These are phyloP conservation scores for Brotula barbata DNA, from an alignment of 2,797 vertebrate genomes.

Conservation along the genomic window DNA sequence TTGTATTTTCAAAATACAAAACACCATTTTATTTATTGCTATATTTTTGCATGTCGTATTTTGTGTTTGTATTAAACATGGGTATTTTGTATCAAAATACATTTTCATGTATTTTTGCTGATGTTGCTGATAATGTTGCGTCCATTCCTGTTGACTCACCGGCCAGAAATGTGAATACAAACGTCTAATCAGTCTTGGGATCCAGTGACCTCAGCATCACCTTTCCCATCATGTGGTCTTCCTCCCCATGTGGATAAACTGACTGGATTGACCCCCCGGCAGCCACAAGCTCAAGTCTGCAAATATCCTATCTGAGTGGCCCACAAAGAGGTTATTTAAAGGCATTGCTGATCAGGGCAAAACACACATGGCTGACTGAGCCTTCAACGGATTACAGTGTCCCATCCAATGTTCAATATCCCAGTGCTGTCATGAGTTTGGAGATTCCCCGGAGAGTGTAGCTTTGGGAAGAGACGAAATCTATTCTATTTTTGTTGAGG, in stretches of 20 bases:
- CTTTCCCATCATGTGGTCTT: constrained; percentile 48
- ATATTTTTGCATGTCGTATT: no score
- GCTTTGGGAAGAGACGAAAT: no score
- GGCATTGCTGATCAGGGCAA: constrained; percentile 37
- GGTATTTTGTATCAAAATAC: no score
- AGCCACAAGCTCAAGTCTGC: constrained; percentile 49
- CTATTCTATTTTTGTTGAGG: no score
- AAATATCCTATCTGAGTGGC: constrained; percentile 46
- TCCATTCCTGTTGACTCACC: neutral
- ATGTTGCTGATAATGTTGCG: no score
- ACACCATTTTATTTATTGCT: no score
- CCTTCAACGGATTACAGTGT: constrained; percentile 5
- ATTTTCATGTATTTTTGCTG: no score
- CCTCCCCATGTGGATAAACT: constrained; percentile 65
- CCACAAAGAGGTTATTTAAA: constrained; percentile 51
- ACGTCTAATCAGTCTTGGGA: constrained; percentile 30
- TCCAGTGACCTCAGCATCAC: constrained; percentile 35
- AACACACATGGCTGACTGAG: constrained; percentile 5
- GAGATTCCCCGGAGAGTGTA: neutral
- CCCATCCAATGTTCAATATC: neutral
- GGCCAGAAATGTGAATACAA: constrained; percentile 21
- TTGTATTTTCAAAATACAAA: no score
- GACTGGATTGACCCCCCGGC: constrained; percentile 41
- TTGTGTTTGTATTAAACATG: no score
- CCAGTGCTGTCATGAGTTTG: neutral